A percentile compares a stretch with the other conserved stretches of the same genome.
Conservation (phyloP, 2,797 vertebrate genomes). For the Agapornis canus region DNA sequence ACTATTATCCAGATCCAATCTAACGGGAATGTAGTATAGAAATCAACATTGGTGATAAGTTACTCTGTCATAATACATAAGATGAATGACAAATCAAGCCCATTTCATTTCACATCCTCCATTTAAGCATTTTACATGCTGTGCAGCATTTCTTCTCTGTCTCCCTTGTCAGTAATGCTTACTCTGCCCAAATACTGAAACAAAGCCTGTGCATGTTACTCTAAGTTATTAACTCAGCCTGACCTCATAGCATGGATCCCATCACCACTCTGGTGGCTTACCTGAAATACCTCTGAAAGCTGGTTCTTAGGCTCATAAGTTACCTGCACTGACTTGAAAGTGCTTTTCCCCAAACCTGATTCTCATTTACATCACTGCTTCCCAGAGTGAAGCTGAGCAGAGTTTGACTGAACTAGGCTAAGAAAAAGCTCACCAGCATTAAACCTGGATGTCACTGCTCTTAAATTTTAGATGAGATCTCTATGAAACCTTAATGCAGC, state of each 20-base stretch:
- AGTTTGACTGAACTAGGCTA: conserved; percentile 46
- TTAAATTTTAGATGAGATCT: not conserved
- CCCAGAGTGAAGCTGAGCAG: not conserved
- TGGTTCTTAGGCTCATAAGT: not conserved
- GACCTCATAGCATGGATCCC: not conserved
- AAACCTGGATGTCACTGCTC: not conserved
- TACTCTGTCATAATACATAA: not conserved
- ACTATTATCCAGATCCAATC: not conserved
- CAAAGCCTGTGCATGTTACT: not conserved
- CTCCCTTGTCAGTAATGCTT: not conserved
- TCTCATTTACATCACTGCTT: not conserved
- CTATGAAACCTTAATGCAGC: conserved; percentile 12
- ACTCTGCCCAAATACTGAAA: not conserved
- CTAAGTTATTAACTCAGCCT: not conserved
- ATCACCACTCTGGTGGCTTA: not conserved
- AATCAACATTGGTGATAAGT: not conserved
- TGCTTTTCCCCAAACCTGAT: not conserved
- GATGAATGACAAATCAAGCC: not conserved
- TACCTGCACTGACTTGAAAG: not conserved
- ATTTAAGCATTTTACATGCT: not conserved
- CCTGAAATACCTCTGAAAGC: not conserved
- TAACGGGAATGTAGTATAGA: not conserved
- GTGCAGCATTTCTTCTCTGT: not conserved
- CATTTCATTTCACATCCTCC: not conserved
- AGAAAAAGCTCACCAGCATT: not conserved